These are phyloP conservation scores for Eupelmus urozonus DNA, from an alignment of 2,888 invertebrate genomes.

Conservation along the genomic window DNA sequence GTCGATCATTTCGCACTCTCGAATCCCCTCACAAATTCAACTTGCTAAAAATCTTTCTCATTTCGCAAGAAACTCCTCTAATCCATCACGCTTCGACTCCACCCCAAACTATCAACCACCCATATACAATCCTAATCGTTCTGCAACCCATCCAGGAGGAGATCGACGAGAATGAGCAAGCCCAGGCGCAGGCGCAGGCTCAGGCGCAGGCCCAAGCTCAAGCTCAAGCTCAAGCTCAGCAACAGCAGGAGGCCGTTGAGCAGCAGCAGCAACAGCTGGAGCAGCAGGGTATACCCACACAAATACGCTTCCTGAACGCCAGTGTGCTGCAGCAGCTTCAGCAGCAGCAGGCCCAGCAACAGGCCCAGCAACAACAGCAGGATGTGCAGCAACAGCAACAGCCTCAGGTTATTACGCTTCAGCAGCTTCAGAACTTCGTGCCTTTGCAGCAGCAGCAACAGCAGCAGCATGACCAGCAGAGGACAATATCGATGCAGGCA, in stretches of 20 bases:
- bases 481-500: slow-evolving; percentile 78
- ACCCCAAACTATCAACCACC: too few relatives aligned
- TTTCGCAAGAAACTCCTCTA: too few relatives aligned
- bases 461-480: slow-evolving; percentile 73
- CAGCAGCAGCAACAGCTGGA: slow-evolving; percentile 67
- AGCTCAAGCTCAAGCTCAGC: slow-evolving; percentile 50
- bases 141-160: too few relatives aligned
- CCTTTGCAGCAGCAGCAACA: slow-evolving; percentile 74
- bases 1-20: too few relatives aligned
- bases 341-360: slow-evolving; percentile 71
- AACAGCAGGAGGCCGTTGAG: slow-evolving; percentile 51
- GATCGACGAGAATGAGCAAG: slow-evolving; percentile 69
- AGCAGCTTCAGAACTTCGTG: slow-evolving; percentile 78
- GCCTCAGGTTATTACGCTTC: slow-evolving; percentile 78
- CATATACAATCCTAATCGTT: too few relatives aligned
- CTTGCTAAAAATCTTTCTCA: too few relatives aligned
- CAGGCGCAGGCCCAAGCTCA: slow-evolving; percentile 47
- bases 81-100: too few relatives aligned
- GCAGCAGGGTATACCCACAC: slow-evolving; percentile 68
- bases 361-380: slow-evolving; percentile 70
- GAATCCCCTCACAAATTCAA: too few relatives aligned
- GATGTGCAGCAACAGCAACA: slow-evolving; percentile 77
- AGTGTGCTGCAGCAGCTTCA: slow-evolving; percentile 76
- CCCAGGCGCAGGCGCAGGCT: slow-evolving; percentile 37
- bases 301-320: slow-evolving; percentile 73